phyloP scores from a whole-genome alignment of 2,113 vertebrate species.

The Pseudonaja textilis region DNA sequence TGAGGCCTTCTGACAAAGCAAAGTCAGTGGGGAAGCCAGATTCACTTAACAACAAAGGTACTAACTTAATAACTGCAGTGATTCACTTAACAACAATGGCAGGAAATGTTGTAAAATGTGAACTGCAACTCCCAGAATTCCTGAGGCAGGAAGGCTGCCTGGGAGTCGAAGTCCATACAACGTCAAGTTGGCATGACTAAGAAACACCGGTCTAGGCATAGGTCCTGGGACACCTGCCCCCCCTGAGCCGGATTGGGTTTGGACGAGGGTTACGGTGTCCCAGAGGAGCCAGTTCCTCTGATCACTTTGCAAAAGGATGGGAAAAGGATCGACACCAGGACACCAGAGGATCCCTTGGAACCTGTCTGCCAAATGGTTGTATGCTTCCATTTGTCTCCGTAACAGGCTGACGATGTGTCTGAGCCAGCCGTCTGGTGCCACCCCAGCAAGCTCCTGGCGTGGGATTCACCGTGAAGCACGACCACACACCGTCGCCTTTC shows the following conservation, averaged over 20 bases:
- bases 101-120: too few species aligned
- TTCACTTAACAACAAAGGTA: too few species aligned
- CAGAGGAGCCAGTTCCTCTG: neutral
- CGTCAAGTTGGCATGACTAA: neutral
- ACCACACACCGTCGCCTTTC: constrained; percentile 52
- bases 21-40: too few species aligned
- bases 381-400: neutral
- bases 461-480: constrained; percentile 47
- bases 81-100: too few species aligned
- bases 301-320: neutral
- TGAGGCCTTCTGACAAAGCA: too few species aligned
- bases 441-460: constrained; percentile 13
- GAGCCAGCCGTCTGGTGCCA: neutral
- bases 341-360: accelerated
- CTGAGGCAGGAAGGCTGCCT: neutral
- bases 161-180: neutral
- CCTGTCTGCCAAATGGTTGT: neutral
- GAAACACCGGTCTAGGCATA: neutral
- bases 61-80: too few species aligned
- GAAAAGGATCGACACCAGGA: neutral
- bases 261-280: neutral
- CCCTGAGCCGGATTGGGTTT: neutral
- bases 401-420: accelerated
- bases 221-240: neutral
- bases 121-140: neutral